These are phyloP conservation scores for Anguilla obscura DNA, from an alignment of 2,797 vertebrate species.

Conservation along the genomic window DNA sequence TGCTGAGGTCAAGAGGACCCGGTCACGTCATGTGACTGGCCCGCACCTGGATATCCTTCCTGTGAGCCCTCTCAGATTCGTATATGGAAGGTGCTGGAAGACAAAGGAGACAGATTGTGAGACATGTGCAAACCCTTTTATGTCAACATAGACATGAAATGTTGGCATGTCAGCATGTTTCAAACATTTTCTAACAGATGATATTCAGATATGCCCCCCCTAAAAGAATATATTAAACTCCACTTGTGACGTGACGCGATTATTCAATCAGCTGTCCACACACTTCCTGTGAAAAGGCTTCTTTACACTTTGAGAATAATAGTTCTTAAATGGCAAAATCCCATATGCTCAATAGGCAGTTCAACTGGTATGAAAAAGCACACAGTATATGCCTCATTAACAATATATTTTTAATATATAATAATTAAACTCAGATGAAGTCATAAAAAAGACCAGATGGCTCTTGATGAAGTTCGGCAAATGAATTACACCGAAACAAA, in stretches of 20 bases:
- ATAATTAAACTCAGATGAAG: constrained; percentile 23
- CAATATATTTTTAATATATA: constrained; percentile 19
- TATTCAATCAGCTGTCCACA: background rate
- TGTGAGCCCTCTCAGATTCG: constrained; percentile 80
- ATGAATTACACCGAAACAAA: constrained; percentile 1
- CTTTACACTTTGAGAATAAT: constrained; percentile 2
- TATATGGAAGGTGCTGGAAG: constrained; percentile 93
- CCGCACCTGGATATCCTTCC: constrained; percentile 31
- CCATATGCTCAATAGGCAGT: background rate
- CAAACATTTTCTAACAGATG: background rate
- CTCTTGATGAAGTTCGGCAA: constrained; percentile 37
- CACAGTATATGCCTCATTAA: constrained; percentile 12
- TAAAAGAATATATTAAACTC: background rate
- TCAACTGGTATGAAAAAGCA: constrained; percentile 4
- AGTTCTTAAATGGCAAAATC: constrained; percentile 1
- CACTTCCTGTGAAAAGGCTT: background rate
- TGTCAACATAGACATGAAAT: background rate
- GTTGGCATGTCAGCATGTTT: background rate
- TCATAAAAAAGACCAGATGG: constrained; percentile 44
- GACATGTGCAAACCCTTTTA: background rate
- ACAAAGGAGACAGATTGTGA: constrained; percentile 35
- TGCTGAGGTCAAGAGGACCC: constrained; percentile 60
- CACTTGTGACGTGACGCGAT: background rate
- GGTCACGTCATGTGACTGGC: constrained; percentile 25
- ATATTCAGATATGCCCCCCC: background rate